Base-by-base conservation (phyloP, 1,140 invertebrate species). In the Acromyrmex charruanus region DNA sequence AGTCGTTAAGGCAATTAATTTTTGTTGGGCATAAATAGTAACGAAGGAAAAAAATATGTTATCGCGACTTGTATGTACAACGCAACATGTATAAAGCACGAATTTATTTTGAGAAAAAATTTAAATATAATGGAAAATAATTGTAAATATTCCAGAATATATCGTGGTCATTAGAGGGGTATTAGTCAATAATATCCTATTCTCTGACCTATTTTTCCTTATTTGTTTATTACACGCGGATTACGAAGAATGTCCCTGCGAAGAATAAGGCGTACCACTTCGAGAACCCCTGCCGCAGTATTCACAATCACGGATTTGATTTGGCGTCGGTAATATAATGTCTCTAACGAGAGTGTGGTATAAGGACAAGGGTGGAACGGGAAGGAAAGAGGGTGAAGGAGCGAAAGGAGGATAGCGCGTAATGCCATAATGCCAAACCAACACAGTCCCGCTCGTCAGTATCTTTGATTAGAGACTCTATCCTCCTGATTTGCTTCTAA, bases 391-490 rank as follows among this genome's bases (percentile, higher is more conserved):
- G 77, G 68, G 77, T 39, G 75, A 58, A 65, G 84, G 28, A 53
- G 53, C 55, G 58, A 44, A 44, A 85, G 21, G 74, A 91, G 81
- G 93, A 90, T 86, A 82, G 77, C 68, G 88, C 87, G 94, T 94
- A 94, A 94, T 95, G 88, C 89, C 89, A 93, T 94, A 94, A 94
- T 95, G 92, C 89, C 91, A 90, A 92, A 91, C 90, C 93, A 91
- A 94, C 91, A 92, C 87, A 90, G 88, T 90, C 87, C 87, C 53
- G 85, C 86, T 95, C 94, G 87, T 95, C 94, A 94, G 93, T 93
- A 94, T 93, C 93, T 95, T 94, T 95, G 94, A 95, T 95, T 95
- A 95, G 93, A 95, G 94, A 92, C 92, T 94, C 92, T 87, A 90
- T 92, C 88, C 88, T 91, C 84, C 90, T 94, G 94, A 95, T 95